Base-by-base conservation (phyloP, 2,797 vertebrate genomes). In the Phaenicophaeus curvirostris region DNA sequence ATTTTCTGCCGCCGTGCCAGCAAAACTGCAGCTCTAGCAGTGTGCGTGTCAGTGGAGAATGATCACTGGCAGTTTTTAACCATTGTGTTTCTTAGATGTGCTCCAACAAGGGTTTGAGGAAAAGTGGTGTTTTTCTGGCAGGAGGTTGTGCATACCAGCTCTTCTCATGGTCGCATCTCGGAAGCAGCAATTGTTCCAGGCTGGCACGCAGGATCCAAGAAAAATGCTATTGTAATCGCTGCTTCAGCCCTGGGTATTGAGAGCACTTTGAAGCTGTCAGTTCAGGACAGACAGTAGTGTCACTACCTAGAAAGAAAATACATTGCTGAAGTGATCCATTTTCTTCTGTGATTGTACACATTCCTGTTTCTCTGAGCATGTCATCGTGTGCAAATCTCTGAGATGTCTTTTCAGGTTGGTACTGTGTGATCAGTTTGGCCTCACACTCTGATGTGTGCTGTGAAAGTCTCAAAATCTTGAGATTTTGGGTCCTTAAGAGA, bases 31-130 rank as follows among this genome's bases (percentile, higher is more conserved):
- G 63, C 46, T 94, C 78, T 84, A 67, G 71, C 79, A 93, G 90
- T 5, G 4, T 73, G 51, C 1, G 25, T 61, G 90, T 93, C 51
- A 2, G 72, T 35, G 83, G 51, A 79, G 93, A 94, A 44, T 24
- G 90, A 86, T 61, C 91, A 3, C 72, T 58, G 86, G 86, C 79
- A 78, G 57, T 11, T 76, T 96, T 93, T 92, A 94, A 89, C 89
- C 89, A n/a, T 63, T 48, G 66, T 90, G 78, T 53, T 91, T 67
- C 91, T 95, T 13, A 90, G 90, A 82, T 8, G 0, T 41, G 81
- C 78, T 87, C 44, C 53, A 68, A 39, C 61, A 87, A 75, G 76
- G 62, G 42, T 13, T 58, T 54, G 76, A 46, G 69, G 66, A 75
- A 31, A 68, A 66, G 21, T 6, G 2, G 54, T 65, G 67, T 50